Evolutionary conservation across 2,888 invertebrate genomes (phyloP).

Genomic region (Crossocerus cetratus): DNA sequence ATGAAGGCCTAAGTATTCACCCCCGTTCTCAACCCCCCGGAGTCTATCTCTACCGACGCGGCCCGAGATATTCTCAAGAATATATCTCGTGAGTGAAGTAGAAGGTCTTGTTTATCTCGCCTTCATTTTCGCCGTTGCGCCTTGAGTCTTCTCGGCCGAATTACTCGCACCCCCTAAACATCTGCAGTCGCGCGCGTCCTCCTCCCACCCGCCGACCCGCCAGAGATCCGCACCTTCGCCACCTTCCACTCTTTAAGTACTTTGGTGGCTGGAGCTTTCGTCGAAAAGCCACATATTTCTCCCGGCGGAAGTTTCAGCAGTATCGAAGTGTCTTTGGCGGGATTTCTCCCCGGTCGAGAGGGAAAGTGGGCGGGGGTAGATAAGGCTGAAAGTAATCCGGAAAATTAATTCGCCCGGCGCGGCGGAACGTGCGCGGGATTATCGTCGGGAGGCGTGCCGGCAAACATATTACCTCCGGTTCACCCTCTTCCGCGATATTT

Average conservation of each 20-base stretch:
- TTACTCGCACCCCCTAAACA: conserved; percentile 11
- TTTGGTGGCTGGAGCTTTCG: neutral
- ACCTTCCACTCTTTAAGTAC: neutral
- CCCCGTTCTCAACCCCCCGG: conserved; percentile 7
- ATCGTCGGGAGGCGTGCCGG: neutral
- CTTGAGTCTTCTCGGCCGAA: neutral
- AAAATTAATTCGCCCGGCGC: conserved; percentile 10
- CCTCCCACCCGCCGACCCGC: neutral
- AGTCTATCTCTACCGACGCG: neutral
- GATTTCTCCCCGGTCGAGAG: conserved; percentile 1
- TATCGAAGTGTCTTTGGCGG: conserved; percentile 1
- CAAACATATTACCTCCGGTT: conserved; percentile 13
- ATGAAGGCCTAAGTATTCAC: conserved; percentile 26
- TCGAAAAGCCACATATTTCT: neutral
- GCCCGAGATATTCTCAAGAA: conserved; percentile 32
- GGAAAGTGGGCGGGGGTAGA: conserved; percentile 6
- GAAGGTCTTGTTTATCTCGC: conserved; percentile 11
- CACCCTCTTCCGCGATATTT: conserved; percentile 8
- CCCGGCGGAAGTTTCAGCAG: neutral
- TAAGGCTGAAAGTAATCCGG: conserved; percentile 17
- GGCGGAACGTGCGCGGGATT: conserved; percentile 5
- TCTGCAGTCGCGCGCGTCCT: too few species aligned
- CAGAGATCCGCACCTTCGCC: neutral
- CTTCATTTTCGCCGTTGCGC: neutral
- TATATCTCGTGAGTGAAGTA: conserved; percentile 36